Conservation (phyloP, 2,797 vertebrate species). For the Hylomyscus alleni region DNA sequence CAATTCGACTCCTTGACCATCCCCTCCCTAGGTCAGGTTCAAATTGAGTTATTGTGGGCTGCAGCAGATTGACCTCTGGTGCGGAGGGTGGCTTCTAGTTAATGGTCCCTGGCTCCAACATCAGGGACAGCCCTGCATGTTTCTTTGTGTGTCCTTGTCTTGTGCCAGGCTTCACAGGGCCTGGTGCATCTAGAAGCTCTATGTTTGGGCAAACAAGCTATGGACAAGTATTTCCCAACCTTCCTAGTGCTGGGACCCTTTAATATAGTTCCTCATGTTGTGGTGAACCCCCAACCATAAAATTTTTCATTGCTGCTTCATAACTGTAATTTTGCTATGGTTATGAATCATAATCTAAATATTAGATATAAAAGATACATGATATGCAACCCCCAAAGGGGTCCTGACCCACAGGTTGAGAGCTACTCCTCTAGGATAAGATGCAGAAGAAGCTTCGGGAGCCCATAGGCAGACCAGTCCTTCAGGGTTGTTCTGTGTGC, state of each 20-base stretch:
- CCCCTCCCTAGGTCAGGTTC: accelerated
- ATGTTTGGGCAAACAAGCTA: accelerated
- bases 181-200: not conserved
- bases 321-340: not conserved
- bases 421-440: not conserved
- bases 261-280: not conserved
- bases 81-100: not conserved
- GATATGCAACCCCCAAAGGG: not conserved
- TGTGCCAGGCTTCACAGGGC: accelerated
- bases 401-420: not conserved
- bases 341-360: not conserved
- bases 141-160: not conserved
- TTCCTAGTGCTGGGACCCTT: not conserved
- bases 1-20: accelerated
- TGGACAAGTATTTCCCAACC: not conserved
- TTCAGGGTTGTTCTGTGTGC: too few relatives aligned
- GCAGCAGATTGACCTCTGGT: not conserved
- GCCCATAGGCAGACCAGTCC: accelerated
- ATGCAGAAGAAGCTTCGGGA: not conserved
- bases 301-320: not conserved
- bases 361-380: not conserved
- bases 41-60: accelerated
- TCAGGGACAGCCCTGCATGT: too few relatives aligned
- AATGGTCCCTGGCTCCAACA: not conserved
- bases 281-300: not conserved